A percentile compares a stretch with the other conserved stretches of the same genome.
Conservation (phyloP, 2,797 vertebrate genomes). For the Muscicapa comitata region DNA sequence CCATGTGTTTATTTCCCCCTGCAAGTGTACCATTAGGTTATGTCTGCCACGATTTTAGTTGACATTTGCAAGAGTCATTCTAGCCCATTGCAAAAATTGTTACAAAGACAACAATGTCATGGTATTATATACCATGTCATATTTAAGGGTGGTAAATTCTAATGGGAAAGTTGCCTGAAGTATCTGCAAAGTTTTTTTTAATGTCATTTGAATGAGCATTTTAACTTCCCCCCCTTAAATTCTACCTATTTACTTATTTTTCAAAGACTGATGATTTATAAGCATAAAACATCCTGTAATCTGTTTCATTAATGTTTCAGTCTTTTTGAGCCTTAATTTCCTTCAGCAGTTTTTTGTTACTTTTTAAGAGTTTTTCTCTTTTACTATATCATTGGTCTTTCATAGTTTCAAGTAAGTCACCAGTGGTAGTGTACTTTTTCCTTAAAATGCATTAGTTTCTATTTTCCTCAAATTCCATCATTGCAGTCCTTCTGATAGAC, state of each 20-base stretch:
- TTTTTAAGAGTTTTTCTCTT: not conserved
- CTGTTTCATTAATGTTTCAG: not conserved
- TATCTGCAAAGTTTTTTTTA: not conserved
- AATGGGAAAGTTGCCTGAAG: not conserved
- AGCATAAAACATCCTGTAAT: not conserved
- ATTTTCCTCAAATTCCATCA: not conserved
- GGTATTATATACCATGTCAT: not conserved
- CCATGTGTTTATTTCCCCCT: not conserved
- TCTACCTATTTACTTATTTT: not conserved
- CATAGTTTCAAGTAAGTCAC: not conserved
- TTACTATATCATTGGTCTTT: not conserved
- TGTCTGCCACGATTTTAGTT: fast-evolving
- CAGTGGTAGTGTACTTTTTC: not conserved
- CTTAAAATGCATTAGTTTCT: not conserved
- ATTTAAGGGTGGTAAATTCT: not conserved
- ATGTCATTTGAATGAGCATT: not conserved
- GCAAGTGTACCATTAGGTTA: not conserved
- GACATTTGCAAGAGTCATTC: not conserved
- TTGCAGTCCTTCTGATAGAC: not conserved
- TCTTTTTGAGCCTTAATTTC: not conserved
- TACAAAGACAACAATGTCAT: not conserved
- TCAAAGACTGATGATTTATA: not conserved
- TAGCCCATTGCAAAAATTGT: not conserved
- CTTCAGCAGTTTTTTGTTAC: fast-evolving
- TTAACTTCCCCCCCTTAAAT: not conserved